Evolutionary conservation across 2,797 vertebrate species (phyloP), one percentile per base, ranked within the genome.

Genomic region (Oreortyx pictus): DNA sequence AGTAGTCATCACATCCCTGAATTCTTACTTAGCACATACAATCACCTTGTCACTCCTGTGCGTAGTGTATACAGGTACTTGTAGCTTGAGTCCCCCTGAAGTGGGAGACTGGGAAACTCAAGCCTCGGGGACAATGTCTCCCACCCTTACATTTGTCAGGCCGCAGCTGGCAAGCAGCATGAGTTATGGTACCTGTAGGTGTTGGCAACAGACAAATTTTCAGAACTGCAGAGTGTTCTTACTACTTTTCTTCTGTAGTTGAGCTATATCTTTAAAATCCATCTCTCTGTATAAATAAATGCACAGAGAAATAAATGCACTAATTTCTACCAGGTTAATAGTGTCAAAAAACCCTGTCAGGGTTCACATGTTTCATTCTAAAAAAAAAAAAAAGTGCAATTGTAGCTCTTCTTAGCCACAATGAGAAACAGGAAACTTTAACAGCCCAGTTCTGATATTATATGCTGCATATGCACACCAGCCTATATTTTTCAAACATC

Each of bases 401-500:
- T 92, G 71, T 61, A 90, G 60, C 15, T 74, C 44, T 76, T 92
- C 91, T 81, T 61, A 91, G 72, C n/a, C 1, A 2, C 65, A 59
- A 57, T 71, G 75, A 90, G 56, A 92, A 94, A 90, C 39, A 27
- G 47, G 47, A 83, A 90, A 87, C 7, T 78, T 89, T 81, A 91
- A 80, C 65, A 90, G 31, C 35, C 44, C 61, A 52, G 71, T 76
- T 91, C 83, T 82, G 49, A 68, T 80, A 43, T 80, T 85, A 89
- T 87, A 90, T 75, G 56, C 33, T 77, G 24, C 61, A 59, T 0
- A 2, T 93, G 54, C 90, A 84, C 62, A 88, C 65, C 39, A 59
- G 86, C 68, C 90, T 86, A 57, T 61, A 77, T n/a, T 14, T 82
- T 81, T 92, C 56, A 68, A 94, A 93, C 95, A 89, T 13, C 2